These are phyloP conservation scores for Brachyhypopomus occidentalis DNA, from an alignment of 2,113 vertebrate species.

Conservation along the genomic window DNA sequence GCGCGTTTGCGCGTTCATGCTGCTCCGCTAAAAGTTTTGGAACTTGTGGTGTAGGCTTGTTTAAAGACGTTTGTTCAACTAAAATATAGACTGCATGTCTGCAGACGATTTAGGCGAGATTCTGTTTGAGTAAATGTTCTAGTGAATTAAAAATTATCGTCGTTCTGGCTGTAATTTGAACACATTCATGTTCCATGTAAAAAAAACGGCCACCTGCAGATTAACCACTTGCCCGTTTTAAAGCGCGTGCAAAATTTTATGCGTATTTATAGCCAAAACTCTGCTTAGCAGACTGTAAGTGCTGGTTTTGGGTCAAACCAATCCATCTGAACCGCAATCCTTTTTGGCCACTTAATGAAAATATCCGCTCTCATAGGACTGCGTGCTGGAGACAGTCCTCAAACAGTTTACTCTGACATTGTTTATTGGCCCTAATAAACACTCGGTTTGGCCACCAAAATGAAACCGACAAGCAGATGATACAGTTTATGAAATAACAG, in stretches of 20 bases:
- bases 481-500: background rate
- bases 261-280: too few species aligned
- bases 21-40: background rate
- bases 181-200: background rate
- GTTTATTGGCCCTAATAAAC: constrained; percentile 10
- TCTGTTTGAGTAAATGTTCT: background rate
- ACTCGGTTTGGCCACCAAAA: background rate
- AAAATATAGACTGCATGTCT: too few species aligned
- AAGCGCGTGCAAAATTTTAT: too few species aligned
- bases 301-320: background rate
- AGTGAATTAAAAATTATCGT: background rate
- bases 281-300: too few species aligned
- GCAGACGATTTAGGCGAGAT: too few species aligned
- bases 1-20: background rate
- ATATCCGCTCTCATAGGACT: background rate
- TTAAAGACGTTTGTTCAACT: too few species aligned
- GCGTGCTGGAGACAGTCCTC: too few species aligned
- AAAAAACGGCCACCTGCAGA: background rate
- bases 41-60: background rate
- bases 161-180: background rate
- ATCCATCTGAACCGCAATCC: background rate
- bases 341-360: background rate
- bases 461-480: background rate
- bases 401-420: background rate
- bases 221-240: background rate